Base-by-base conservation (phyloP, 2,797 vertebrate species). In the Gymnocypris eckloni region DNA sequence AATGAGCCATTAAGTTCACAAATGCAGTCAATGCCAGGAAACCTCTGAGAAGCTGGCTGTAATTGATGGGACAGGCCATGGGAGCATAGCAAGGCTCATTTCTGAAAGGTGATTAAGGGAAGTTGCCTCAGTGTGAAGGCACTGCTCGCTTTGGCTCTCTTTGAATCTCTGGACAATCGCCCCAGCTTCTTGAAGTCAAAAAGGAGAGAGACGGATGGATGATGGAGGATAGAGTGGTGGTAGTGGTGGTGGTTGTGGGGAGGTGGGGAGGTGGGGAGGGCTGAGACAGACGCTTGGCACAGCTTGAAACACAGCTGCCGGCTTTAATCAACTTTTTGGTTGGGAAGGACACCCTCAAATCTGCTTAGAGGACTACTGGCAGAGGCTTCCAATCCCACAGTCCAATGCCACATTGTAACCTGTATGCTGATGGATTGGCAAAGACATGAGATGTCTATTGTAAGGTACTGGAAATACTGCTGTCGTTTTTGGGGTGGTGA, bases 311-410 rank as follows among this genome's bases (percentile, higher is more conserved):
- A 88, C 95, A 96, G 95, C 94, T 96, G 95, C 92, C 93, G 92
- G 93, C 93, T 95, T 94, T 94, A 95, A 95, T 95, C 92, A 92
- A 95, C 93, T 95, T 95, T 94, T 93, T 88, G 92, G 93, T 92
- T 93, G 89, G 92, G 67, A 91, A 93, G 94, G 93, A 95, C 91
- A 92, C 93, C 93, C 94, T 94, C 91, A 95, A 95, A 96, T 95
- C 94, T 90, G 92, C 94, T 94, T 93, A 95, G 90, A 93, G 92
- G 92, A 92, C 93, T 92, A 87, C 91, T 95, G 95, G 94, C 93
- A 94, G 90, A 75, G 73, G 80, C 89, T 78, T 89, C 87, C 92
- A 91, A 93, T 91, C 93, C 90, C 90, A 87, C 90, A 91, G 92
- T 94, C 94, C 94, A 92, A 93, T 92, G 93, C 90, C 90, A 93